Base-by-base conservation (phyloP, 2,113 vertebrate genomes). In the Paramisgurnus dabryanus region DNA sequence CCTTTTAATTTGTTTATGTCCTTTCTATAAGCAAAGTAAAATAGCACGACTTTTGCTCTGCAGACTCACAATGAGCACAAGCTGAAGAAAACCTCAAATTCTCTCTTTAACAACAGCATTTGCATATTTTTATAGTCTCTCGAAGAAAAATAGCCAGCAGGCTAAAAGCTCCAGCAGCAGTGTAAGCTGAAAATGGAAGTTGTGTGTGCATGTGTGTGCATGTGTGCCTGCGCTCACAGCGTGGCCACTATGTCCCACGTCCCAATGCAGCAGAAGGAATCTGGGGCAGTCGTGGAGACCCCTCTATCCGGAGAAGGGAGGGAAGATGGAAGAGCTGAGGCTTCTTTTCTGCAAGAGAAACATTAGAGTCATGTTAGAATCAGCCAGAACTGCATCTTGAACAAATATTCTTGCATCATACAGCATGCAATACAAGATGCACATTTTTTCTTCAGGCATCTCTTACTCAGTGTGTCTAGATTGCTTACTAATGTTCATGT, bases 41-140 rank as follows among this genome's bases (percentile, higher is more conserved):
- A 61, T 50, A 81, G 43, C 47, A 61, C 78, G n/a, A 27, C 15
- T 27, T 39, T 50, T 73, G 27, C 49, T 70, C 67, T 79, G 40
- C 61, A 64, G 63, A 45, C 57, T 80, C 82, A 74, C 79, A 78
- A 8, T 6, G 82, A 69, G 70, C 60, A 22, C 49, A 67, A 76
- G 75, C 79, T 22, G 67, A 79, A 87, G 84, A 80, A 85, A 89
- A 86, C 76, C 61, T 64, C 34, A 27, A 68, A 85, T 91, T 87
- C 87, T 85, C 61, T 78, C 87, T 90, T 90, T 88, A 92, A 92
- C 91, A 92, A 91, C 87, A 87, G 87, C 89, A 92, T 93, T 93
- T 93, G 91, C 92, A 93, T 94, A 92, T 93, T 92, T 93, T 91
- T 89, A 91, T 92, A 88, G 87, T 91, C 87, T 86, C 83, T 90